Percentiles rank a stretch among this genome's conserved stretches.
Evolutionary conservation across 2,888 invertebrate genomes (phyloP).

Genomic region (Strigamia maritima): DNA sequence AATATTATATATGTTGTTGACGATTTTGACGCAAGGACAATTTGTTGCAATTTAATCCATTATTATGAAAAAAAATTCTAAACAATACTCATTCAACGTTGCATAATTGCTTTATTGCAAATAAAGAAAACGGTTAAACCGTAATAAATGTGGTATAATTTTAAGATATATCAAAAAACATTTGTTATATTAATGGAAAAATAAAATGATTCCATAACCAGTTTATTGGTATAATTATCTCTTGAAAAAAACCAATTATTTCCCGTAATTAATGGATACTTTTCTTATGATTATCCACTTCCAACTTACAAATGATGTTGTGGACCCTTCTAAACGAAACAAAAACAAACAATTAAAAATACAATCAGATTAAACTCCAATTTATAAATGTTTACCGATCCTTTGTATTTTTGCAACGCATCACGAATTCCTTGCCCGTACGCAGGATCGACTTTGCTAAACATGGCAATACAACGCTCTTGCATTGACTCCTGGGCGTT

Average conservation of each 20-base stretch:
- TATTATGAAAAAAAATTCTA: background rate
- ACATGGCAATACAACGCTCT: constrained; percentile 74
- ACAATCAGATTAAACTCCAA: background rate
- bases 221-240: background rate
- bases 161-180: background rate
- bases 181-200: background rate
- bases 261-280: background rate
- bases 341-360: background rate
- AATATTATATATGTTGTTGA: background rate
- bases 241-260: background rate
- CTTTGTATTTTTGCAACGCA: constrained; percentile 38
- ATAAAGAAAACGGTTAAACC: background rate
- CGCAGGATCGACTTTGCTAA: constrained; percentile 73
- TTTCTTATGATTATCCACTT: background rate
- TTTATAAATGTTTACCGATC: background rate
- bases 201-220: background rate
- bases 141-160: background rate
- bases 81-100: background rate
- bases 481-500: constrained; percentile 78
- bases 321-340: background rate
- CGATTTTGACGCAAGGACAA: background rate
- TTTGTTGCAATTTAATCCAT: too few relatives aligned
- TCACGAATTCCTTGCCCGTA: constrained; percentile 58
- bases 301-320: background rate
- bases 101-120: background rate